Evolutionary conservation across 2,113 vertebrate genomes (phyloP).

Genomic region (Lagopus leucura): DNA sequence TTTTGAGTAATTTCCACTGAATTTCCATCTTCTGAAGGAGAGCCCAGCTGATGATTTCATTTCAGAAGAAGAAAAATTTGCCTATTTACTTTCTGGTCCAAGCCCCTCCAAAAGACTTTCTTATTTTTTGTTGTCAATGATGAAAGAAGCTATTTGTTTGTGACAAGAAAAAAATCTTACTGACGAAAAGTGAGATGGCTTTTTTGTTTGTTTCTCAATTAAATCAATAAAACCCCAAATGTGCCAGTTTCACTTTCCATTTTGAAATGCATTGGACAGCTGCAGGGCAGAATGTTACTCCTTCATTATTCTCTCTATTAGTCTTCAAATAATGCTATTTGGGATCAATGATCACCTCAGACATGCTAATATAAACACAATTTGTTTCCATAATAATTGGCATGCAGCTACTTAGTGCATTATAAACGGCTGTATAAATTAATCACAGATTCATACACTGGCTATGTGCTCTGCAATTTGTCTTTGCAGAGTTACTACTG

Average conservation of each 20-base stretch:
- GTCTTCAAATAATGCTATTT: constrained; percentile 35
- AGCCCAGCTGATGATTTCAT: neutral
- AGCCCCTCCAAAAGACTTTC: neutral
- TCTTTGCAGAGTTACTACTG: constrained; percentile 51
- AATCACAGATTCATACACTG: constrained; percentile 50
- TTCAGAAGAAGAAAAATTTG: constrained; percentile 5
- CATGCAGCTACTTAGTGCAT: constrained; percentile 55
- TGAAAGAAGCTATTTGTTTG: constrained; percentile 32
- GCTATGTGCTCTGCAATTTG: constrained; percentile 46
- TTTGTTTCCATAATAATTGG: constrained; percentile 65
- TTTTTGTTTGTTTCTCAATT: constrained; percentile 19
- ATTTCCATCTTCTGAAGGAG: neutral
- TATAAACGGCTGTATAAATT: constrained; percentile 60
- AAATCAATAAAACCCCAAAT: constrained; percentile 48
- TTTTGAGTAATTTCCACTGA: neutral
- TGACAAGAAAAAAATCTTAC: constrained; percentile 32
- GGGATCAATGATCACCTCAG: constrained; percentile 53
- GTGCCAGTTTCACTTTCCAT: constrained; percentile 34
- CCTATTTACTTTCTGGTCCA: neutral
- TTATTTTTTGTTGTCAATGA: neutral
- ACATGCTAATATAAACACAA: constrained; percentile 54
- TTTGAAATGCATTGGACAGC: neutral
- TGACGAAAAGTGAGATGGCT: neutral
- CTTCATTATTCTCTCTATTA: constrained; percentile 39
- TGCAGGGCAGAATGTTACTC: constrained; percentile 35